Conservation (phyloP, 1,140 invertebrate genomes). For the Halyomorpha halys region DNA sequence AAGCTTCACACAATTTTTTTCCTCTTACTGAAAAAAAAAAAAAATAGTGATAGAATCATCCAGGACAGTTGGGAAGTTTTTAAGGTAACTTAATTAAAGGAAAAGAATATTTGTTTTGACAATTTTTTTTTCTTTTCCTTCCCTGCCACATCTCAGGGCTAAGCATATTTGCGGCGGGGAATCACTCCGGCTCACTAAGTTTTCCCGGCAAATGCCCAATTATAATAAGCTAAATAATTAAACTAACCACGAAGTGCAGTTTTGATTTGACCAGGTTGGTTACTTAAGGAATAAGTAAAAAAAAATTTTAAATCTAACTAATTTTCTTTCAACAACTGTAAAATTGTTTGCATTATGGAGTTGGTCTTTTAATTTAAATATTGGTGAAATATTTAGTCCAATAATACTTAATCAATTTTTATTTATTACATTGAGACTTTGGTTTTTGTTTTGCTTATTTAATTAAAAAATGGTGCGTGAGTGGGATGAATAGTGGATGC, state of each 20-base stretch:
- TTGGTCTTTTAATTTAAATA: too few relatives aligned
- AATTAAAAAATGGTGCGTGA: neutral
- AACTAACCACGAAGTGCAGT: too few relatives aligned
- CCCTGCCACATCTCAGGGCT: conserved; percentile 15
- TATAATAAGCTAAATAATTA: neutral
- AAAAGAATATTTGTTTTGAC: conserved; percentile 1
- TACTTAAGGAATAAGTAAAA: too few relatives aligned
- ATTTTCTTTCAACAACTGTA: too few relatives aligned
- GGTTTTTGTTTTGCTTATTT: too few relatives aligned
- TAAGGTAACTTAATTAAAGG: neutral
- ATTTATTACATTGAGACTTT: too few relatives aligned
- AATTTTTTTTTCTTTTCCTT: conserved; percentile 7
- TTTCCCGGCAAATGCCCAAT: neutral
- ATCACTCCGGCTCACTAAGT: conserved; percentile 13
- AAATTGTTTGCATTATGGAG: too few relatives aligned
- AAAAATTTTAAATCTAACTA: too few relatives aligned
- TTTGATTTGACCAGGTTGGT: too few relatives aligned
- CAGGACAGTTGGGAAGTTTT: conserved; percentile 8
- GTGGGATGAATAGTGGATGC: conserved; percentile 14
- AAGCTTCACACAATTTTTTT: conserved; percentile 17
- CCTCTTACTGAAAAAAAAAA: neutral
- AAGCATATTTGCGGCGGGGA: conserved; percentile 18
- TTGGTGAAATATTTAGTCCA: too few relatives aligned
- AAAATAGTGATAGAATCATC: conserved; percentile 11
- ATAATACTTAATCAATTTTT: too few relatives aligned